phyloP scores from a whole-genome alignment of 2,113 vertebrate genomes.

The Macrotus californicus region DNA sequence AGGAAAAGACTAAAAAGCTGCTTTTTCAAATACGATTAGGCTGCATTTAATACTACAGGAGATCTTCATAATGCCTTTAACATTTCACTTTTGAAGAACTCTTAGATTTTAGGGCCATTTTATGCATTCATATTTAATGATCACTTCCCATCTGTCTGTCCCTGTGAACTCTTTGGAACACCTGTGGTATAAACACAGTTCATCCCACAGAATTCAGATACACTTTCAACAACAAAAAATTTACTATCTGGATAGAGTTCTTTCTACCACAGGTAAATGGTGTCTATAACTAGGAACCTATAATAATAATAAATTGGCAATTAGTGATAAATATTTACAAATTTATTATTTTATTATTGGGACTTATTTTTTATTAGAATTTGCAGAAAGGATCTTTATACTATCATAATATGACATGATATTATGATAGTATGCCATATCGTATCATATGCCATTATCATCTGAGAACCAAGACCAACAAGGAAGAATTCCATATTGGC shows the following conservation, averaged over 20 bases:
- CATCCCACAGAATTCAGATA: not conserved
- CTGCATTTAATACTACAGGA: not conserved
- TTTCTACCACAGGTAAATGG: not conserved
- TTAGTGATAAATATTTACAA: not conserved
- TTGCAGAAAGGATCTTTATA: not conserved
- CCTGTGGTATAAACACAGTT: not conserved
- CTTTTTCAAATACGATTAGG: not conserved
- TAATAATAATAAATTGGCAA: not conserved
- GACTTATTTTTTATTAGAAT: not conserved
- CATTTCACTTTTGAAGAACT: not conserved
- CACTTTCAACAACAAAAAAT: not conserved
- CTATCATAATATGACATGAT: too few species aligned
- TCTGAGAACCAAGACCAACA: not conserved
- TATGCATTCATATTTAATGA: not conserved
- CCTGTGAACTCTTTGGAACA: conserved; percentile 1
- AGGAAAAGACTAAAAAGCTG: not conserved
- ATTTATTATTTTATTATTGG: not conserved
- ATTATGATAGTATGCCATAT: too few species aligned
- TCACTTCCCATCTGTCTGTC: not conserved
- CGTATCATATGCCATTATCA: not conserved
- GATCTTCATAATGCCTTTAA: not conserved
- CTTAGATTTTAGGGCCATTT: not conserved
- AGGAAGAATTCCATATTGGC: not conserved
- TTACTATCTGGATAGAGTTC: not conserved
- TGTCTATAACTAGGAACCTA: not conserved